A percentile compares a stretch with the other conserved stretches of the same genome.
Conservation (phyloP, 2,113 vertebrate genomes). For the Tupaia chinensis region DNA sequence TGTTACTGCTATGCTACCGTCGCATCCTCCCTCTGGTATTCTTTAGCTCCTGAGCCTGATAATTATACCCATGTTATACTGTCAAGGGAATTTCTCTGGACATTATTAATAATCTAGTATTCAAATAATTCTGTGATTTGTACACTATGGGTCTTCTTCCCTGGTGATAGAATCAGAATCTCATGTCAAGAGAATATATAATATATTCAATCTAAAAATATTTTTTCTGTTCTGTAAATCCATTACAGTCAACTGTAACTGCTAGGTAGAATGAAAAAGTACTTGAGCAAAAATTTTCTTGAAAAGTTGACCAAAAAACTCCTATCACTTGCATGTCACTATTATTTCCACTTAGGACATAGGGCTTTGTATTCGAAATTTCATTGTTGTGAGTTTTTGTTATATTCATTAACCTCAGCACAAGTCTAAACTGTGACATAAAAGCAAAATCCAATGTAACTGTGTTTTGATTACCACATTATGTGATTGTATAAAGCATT, state of each 20-base stretch:
- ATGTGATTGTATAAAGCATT: not conserved
- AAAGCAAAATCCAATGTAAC: not conserved
- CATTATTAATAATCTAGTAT: not conserved
- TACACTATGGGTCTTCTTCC: not conserved
- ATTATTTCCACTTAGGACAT: constrained; percentile 2
- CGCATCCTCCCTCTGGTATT: not conserved
- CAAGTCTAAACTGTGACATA: not conserved
- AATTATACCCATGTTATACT: too few species aligned
- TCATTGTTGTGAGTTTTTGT: not conserved
- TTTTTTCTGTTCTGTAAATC: not conserved
- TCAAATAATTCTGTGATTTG: not conserved
- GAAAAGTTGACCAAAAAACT: rapidly evolving
- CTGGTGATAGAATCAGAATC: not conserved
- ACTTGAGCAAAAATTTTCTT: not conserved
- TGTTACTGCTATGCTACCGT: too few species aligned
- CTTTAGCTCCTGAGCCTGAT: not conserved
- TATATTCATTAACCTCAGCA: not conserved
- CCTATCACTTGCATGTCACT: not conserved
- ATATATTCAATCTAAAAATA: not conserved
- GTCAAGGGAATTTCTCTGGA: not conserved
- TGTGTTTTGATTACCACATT: not conserved
- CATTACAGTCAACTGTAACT: not conserved
- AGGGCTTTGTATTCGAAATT: not conserved
- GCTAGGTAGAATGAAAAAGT: rapidly evolving
- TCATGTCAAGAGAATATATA: not conserved